Percentiles rank a stretch among this genome's conserved stretches.
phyloP scores from a whole-genome alignment of 2,888 invertebrate genomes.

The Archips xylosteana region DNA sequence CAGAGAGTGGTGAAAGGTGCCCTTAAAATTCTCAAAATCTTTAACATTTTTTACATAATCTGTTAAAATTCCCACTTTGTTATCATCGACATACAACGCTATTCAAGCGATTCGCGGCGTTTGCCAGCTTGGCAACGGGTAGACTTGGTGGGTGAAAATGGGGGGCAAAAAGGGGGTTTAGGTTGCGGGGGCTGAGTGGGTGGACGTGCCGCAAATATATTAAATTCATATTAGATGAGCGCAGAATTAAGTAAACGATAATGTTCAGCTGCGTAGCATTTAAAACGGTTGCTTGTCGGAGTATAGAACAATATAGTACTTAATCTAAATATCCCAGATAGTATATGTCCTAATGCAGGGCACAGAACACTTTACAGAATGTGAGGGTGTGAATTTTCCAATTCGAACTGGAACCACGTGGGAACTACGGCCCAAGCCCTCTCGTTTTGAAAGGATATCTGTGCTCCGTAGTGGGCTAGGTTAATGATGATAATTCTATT shows the following conservation, averaged over 20 bases:
- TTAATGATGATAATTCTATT: too few species aligned
- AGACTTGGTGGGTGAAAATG: not conserved
- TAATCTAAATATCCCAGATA: too few species aligned
- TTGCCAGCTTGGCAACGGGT: not conserved
- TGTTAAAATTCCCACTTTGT: not conserved
- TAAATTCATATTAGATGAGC: conserved; percentile 31
- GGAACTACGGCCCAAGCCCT: too few species aligned
- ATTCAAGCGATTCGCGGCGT: conserved; percentile 2
- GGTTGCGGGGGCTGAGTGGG: conserved; percentile 17
- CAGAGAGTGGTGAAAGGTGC: too few species aligned
- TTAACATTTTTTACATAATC: not conserved
- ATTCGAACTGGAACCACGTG: too few species aligned
- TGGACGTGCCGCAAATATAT: conserved; percentile 32
- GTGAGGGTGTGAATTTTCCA: too few species aligned
- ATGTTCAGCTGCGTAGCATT: conserved; percentile 16
- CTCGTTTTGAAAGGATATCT: too few species aligned
- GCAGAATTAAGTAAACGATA: conserved; percentile 9
- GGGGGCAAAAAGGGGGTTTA: not conserved
- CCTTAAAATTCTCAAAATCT: not conserved
- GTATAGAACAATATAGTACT: too few species aligned
- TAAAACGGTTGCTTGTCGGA: not conserved
- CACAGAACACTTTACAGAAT: too few species aligned
- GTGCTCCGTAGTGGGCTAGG: too few species aligned
- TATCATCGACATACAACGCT: not conserved
- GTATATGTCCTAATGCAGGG: too few species aligned